phyloP scores from a whole-genome alignment of 1,140 invertebrate species.

The Ruditapes philippinarum region DNA sequence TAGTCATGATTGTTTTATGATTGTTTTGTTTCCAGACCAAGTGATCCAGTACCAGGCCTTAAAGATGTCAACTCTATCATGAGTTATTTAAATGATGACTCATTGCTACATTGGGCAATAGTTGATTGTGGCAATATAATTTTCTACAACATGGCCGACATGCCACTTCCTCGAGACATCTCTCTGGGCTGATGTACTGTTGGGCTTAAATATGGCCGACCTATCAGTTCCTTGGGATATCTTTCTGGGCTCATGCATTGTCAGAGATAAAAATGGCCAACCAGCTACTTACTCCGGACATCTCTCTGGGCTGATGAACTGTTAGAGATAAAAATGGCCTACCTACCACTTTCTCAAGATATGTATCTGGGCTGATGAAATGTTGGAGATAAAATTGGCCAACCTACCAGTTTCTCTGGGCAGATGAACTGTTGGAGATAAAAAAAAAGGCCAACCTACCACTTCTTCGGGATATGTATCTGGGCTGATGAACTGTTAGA shows the following conservation, averaged over 20 bases:
- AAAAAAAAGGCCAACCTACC: too few species aligned
- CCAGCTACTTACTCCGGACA: slow-evolving; percentile 26
- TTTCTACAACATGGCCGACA: slow-evolving; percentile 26
- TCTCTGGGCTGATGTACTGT: slow-evolving; percentile 3
- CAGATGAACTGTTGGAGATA: too few species aligned
- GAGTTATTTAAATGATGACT: slow-evolving; percentile 42
- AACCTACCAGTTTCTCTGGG: too few species aligned
- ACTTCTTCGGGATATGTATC: too few species aligned
- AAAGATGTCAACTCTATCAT: neutral
- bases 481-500: too few species aligned
- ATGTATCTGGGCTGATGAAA: slow-evolving; percentile 22
- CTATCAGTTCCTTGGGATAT: slow-evolving; percentile 41
- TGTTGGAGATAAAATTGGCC: too few species aligned
- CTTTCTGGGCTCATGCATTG: neutral
- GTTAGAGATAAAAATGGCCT: neutral
- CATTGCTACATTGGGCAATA: slow-evolving; percentile 37
- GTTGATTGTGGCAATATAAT: slow-evolving; percentile 40
- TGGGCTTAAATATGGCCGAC: neutral
- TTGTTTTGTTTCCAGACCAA: slow-evolving; percentile 30
- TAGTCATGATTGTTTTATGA: too few species aligned
- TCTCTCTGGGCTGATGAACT: slow-evolving; percentile 12
- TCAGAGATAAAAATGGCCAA: neutral
- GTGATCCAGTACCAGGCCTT: slow-evolving; percentile 47
- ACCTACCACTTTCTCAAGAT: slow-evolving; percentile 25
- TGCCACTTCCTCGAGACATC: slow-evolving; percentile 40